These are phyloP conservation scores for Ectemnius lituratus DNA, from an alignment of 2,888 invertebrate species.

Conservation along the genomic window DNA sequence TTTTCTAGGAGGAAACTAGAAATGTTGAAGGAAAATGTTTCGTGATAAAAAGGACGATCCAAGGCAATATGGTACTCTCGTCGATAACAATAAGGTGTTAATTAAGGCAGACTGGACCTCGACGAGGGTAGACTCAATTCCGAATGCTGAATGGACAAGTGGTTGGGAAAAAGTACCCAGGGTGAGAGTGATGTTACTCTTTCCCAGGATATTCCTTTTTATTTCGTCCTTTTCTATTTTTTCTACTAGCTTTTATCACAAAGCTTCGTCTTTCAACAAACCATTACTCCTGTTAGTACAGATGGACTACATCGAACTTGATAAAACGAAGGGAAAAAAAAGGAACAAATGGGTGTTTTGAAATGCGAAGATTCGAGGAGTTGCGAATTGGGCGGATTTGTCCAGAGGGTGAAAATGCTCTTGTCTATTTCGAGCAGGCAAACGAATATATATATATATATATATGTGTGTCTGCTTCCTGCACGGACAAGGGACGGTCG, in stretches of 20 bases:
- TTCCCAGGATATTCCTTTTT: conserved; percentile 15
- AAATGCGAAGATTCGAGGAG: too few relatives aligned
- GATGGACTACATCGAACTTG: too few relatives aligned
- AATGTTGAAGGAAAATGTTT: conserved; percentile 8
- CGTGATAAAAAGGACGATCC: conserved; percentile 27
- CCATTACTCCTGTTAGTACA: background rate
- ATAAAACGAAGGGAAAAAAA: too few relatives aligned
- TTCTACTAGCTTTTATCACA: conserved; percentile 3
- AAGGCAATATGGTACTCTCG: conserved; percentile 24
- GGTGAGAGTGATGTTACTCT: conserved; percentile 7
- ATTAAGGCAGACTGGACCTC: conserved; percentile 60
- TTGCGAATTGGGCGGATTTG: too few relatives aligned
- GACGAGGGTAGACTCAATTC: conserved; percentile 56
- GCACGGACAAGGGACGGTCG: background rate
- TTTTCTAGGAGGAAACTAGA: background rate
- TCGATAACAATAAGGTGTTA: conserved; percentile 68
- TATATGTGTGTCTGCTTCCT: too few relatives aligned
- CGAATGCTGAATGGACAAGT: conserved; percentile 60
- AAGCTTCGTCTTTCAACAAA: background rate
- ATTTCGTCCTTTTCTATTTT: conserved; percentile 4
- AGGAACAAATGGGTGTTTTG: too few relatives aligned
- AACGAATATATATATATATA: too few relatives aligned
- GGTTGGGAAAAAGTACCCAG: conserved; percentile 35
- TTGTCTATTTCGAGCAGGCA: too few relatives aligned
- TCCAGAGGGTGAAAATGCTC: too few relatives aligned